A percentile compares a stretch with the other conserved stretches of the same genome.
Evolutionary conservation across 2,113 vertebrate species (phyloP).

Genomic region (Tragelaphus strepsiceros): DNA sequence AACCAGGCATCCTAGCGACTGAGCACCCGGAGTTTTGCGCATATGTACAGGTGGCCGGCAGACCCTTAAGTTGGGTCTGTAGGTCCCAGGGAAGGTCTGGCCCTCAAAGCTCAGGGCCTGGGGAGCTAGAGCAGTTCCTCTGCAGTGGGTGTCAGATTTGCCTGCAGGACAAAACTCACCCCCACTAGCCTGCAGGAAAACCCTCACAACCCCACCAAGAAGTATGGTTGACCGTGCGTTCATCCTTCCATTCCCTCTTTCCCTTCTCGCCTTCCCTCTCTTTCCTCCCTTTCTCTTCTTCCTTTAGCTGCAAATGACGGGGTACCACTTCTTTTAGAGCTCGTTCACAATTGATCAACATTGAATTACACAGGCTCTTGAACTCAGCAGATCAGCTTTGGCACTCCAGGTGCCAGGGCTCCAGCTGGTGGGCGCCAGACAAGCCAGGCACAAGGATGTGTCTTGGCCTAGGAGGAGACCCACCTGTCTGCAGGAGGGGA

Average conservation of each 20-base stretch:
- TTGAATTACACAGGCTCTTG: background rate
- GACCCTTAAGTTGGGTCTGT: background rate
- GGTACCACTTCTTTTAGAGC: background rate
- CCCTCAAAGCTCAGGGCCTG: background rate
- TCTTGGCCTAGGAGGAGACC: background rate
- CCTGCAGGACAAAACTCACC: background rate
- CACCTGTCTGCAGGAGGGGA: background rate
- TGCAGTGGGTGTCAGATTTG: background rate
- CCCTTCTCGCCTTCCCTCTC: background rate
- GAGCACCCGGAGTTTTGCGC: background rate
- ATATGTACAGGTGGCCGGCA: accelerated
- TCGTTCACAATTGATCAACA: background rate
- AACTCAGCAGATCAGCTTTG: accelerated
- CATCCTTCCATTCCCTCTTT: background rate
- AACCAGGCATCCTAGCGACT: accelerated
- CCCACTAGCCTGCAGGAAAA: background rate
- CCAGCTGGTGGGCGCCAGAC: accelerated
- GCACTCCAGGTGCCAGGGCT: background rate
- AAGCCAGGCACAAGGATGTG: background rate
- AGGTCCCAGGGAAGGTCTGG: background rate
- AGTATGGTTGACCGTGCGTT: accelerated
- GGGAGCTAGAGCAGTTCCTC: background rate
- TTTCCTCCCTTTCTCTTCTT: background rate
- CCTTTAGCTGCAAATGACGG: background rate
- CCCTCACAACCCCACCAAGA: background rate